Conservation (phyloP, 2,797 vertebrate genomes). For the Chelon labrosus region DNA sequence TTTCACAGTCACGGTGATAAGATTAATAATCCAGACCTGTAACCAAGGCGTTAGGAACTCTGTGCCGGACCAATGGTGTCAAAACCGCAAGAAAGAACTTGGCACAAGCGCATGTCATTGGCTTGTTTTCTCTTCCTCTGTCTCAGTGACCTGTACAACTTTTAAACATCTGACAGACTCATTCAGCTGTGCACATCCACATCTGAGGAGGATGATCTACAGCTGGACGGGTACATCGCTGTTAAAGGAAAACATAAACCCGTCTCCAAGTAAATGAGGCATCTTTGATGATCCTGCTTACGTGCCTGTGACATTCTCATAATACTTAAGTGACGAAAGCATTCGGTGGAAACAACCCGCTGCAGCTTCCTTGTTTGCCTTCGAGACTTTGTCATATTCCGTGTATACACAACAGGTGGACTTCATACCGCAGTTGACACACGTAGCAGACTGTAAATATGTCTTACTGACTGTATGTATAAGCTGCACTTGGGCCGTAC, state of each 20-base stretch:
- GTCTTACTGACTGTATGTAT: not conserved
- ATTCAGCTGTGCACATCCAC: constrained; percentile 4
- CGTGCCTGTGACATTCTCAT: not conserved
- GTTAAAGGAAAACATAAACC: not conserved
- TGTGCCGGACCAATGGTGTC: not conserved
- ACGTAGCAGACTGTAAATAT: not conserved
- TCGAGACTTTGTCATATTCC: not conserved
- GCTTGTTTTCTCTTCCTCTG: constrained; percentile 30
- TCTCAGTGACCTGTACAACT: constrained; percentile 30
- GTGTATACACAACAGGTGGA: not conserved
- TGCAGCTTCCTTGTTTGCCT: not conserved
- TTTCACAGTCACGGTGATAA: constrained; percentile 25
- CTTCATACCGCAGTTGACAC: not conserved
- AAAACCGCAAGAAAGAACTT: not conserved
- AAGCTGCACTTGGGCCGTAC: not conserved
- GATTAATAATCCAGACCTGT: constrained; percentile 26
- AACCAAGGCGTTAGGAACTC: not conserved
- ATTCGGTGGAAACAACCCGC: not conserved
- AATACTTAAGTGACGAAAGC: constrained; percentile 12
- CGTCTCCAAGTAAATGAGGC: not conserved
- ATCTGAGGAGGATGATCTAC: constrained; percentile 10
- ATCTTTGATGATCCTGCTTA: not conserved
- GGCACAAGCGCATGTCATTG: constrained; percentile 11
- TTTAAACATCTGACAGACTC: not conserved
- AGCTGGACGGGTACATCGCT: constrained; percentile 21